Evolutionary conservation across 2,797 vertebrate genomes (phyloP), one percentile per base, ranked within the genome.

Genomic region (Lateolabrax maculatus): DNA sequence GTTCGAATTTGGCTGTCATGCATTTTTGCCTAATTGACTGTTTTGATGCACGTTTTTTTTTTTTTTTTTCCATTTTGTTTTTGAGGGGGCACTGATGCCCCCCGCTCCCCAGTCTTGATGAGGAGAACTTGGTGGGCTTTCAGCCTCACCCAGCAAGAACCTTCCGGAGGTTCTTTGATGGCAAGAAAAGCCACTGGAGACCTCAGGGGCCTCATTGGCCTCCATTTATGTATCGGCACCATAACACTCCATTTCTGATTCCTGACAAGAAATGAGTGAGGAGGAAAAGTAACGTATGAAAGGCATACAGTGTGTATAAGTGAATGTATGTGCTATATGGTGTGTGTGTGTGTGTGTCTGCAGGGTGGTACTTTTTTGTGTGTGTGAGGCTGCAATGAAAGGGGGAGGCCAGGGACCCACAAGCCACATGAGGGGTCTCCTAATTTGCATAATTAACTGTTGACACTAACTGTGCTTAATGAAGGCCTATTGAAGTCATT

Each of bases 401-500:
- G 79, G 84, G 84, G 86, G 89, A 89, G 90, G 84, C 83, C 92
- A 80, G 68, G 86, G 91, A 94, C 82, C 86, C 92, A 84, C 81
- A 81, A 90, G 81, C 85, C 86, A 78, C 91, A 93, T 81, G 89
- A 91, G 90, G 90, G 81, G 81, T 94, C 86, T 91, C 83, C 75
- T 86, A 57, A 94, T 95, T 95, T 95, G 93, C 95, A 96, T 96
- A 95, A 95, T 96, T 95, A 95, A 95, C 94, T 95, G 90, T 95
- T 95, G 94, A 94, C 92, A 93, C 92, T 94, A 94, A 94, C 94
- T 94, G 93, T 89, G 92, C 91, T 93, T 95, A 95, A 95, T 94
- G 92, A 95, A 94, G 94, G 86, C 90, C 90, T 85, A 94, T 95
- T 95, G 91, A 95, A 93, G 91, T 93, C 83, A 89, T 86, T 89